Conservation (phyloP, 2,113 vertebrate genomes). For the Gadus chalcogrammus region DNA sequence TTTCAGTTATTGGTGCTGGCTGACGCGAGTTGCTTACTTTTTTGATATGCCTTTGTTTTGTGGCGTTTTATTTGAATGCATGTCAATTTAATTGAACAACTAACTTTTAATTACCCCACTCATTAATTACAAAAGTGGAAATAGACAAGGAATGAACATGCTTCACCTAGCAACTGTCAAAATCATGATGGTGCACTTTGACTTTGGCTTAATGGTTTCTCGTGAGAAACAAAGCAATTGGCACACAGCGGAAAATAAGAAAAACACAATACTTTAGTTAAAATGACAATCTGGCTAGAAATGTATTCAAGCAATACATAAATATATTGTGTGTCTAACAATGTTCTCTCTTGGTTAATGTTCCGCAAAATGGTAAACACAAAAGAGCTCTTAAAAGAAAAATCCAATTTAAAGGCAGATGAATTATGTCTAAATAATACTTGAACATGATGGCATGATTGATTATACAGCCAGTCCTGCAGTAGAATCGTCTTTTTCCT, state of each 20-base stretch:
- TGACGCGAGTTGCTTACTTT: conserved; percentile 53
- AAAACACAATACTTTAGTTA: conserved; percentile 57
- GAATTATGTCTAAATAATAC: conserved; percentile 68
- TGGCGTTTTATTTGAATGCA: conserved; percentile 56
- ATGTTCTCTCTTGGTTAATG: background rate
- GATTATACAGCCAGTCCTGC: background rate
- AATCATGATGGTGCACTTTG: conserved; percentile 38
- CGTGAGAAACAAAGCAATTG: too few relatives aligned
- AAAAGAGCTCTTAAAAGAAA: conserved; percentile 47
- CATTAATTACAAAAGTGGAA: conserved; percentile 71
- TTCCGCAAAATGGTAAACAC: background rate
- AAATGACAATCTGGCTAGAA: conserved; percentile 33
- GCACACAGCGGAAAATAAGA: conserved; percentile 1
- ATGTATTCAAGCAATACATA: background rate
- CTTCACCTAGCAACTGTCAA: background rate
- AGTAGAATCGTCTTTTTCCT: conserved; percentile 30
- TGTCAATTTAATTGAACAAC: conserved; percentile 73
- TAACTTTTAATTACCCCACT: conserved; percentile 74
- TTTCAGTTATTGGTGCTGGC: conserved; percentile 49
- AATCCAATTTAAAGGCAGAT: conserved; percentile 63
- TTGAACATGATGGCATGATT: conserved; percentile 48
- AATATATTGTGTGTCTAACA: too few relatives aligned
- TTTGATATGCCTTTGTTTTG: conserved; percentile 53
- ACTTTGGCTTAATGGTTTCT: conserved; percentile 3
- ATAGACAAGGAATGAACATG: conserved; percentile 52